Evolutionary conservation across 2,888 invertebrate species (phyloP).

Genomic region (Mesorhabditis spiculigera): DNA sequence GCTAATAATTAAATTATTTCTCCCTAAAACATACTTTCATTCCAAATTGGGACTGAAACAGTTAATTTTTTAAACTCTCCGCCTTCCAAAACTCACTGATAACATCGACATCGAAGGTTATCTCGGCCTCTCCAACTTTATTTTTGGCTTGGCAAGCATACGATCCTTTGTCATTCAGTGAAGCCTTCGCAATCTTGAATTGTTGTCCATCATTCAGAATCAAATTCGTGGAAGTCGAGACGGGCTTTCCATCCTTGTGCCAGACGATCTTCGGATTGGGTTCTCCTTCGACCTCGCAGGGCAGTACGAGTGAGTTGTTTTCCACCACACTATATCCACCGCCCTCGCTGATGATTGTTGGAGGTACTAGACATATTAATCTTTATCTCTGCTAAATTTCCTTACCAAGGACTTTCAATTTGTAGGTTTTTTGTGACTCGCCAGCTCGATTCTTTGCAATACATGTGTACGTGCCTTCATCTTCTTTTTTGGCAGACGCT

Average conservation of each 20-base stretch:
- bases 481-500: slow-evolving; percentile 65
- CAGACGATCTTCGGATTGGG: slow-evolving; percentile 62
- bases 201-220: slow-evolving; percentile 46
- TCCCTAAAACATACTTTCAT: no score
- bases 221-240: background rate
- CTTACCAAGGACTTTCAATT: slow-evolving; percentile 62
- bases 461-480: slow-evolving; percentile 68
- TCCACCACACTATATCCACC: slow-evolving; percentile 58
- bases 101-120: slow-evolving; percentile 64
- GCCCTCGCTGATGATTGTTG: slow-evolving; percentile 57
- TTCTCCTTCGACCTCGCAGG: slow-evolving; percentile 62
- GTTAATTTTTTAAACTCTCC: no score
- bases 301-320: slow-evolving; percentile 60
- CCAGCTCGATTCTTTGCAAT: slow-evolving; percentile 66
- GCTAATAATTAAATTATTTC: no score
- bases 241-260: slow-evolving; percentile 53
- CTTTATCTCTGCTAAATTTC: background rate
- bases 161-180: slow-evolving; percentile 25
- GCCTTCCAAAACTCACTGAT: slow-evolving; percentile 57
- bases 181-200: slow-evolving; percentile 50
- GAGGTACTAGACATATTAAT: slow-evolving; percentile 58
- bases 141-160: slow-evolving; percentile 48
- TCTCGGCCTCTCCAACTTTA: slow-evolving; percentile 49
- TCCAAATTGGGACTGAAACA: no score
- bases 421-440: slow-evolving; percentile 37